A percentile compares a stretch with the other conserved stretches of the same genome.
These are phyloP conservation scores for Aphodius granarius DNA, from an alignment of 2,888 invertebrate species.

Conservation along the genomic window DNA sequence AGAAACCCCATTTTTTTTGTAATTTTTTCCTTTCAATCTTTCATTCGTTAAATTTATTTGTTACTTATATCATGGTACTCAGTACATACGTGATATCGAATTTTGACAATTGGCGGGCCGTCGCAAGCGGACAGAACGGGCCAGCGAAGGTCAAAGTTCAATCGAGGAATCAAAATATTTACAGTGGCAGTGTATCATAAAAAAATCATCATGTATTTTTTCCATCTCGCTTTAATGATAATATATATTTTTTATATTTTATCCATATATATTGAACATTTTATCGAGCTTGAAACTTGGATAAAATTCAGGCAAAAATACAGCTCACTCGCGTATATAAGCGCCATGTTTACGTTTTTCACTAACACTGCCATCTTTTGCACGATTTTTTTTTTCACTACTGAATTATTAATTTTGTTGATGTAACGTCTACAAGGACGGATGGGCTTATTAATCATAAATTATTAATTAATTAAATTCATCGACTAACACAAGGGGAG, in stretches of 20 bases:
- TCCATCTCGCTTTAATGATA: not conserved
- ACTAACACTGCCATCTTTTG: conserved; percentile 9
- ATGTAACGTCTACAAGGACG: conserved; percentile 2
- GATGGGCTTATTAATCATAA: conserved; percentile 8
- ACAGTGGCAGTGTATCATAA: conserved; percentile 28
- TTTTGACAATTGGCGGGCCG: conserved; percentile 31
- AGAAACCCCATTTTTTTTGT: conserved; percentile 30
- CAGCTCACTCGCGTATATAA: conserved; percentile 16
- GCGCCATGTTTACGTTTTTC: conserved; percentile 1
- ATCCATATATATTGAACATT: not conserved
- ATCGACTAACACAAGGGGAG: not conserved
- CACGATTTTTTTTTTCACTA: not conserved
- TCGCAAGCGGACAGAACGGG: not conserved
- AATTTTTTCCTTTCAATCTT: conserved; percentile 29
- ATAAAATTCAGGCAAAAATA: conserved; percentile 23
- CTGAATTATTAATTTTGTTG: not conserved
- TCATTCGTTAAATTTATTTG: conserved; percentile 11
- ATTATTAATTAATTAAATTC: not conserved
- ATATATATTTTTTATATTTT: conserved; percentile 1
- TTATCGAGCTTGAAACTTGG: not conserved
- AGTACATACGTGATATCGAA: conserved; percentile 54
- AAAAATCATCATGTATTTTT: conserved; percentile 12
- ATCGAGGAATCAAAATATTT: conserved; percentile 28
- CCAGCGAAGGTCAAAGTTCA: conserved; percentile 28
- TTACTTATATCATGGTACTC: conserved; percentile 49